Evolutionary conservation across 2,797 vertebrate species (phyloP).

Genomic region (Scolopax bukidnonensis): DNA sequence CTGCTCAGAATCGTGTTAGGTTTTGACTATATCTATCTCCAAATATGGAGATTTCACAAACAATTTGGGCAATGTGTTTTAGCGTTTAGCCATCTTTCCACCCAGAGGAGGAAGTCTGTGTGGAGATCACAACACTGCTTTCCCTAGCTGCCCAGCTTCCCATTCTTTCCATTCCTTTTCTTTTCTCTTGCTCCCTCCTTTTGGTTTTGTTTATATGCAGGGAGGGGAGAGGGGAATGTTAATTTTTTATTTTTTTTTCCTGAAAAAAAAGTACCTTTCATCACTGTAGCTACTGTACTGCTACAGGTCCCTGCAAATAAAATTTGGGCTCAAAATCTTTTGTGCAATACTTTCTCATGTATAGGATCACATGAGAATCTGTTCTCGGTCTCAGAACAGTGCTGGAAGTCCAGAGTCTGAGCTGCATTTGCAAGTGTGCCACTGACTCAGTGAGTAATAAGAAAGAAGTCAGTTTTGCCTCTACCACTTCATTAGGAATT

Average conservation of each 20-base stretch:
- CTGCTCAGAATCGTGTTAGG: background rate
- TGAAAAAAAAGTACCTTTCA: background rate
- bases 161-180: background rate
- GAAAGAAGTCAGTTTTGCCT: background rate
- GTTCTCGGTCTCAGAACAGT: background rate
- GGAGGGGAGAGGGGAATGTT: accelerated
- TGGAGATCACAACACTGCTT: background rate
- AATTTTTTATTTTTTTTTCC: background rate
- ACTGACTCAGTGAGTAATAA: background rate
- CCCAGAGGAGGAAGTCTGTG: background rate
- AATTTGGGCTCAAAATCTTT: background rate
- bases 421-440: background rate
- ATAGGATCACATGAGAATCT: background rate
- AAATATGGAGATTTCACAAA: background rate
- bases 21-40: background rate
- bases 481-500: background rate
- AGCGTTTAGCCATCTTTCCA: background rate
- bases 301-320: background rate
- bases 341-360: background rate
- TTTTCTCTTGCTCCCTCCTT: background rate
- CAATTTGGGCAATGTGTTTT: background rate
- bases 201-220: background rate
- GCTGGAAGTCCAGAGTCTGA: background rate
- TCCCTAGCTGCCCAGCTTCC: background rate
- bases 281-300: background rate